These are phyloP conservation scores for Etia nguti DNA, from an alignment of 2,113 vertebrate genomes.

Conservation along the genomic window DNA sequence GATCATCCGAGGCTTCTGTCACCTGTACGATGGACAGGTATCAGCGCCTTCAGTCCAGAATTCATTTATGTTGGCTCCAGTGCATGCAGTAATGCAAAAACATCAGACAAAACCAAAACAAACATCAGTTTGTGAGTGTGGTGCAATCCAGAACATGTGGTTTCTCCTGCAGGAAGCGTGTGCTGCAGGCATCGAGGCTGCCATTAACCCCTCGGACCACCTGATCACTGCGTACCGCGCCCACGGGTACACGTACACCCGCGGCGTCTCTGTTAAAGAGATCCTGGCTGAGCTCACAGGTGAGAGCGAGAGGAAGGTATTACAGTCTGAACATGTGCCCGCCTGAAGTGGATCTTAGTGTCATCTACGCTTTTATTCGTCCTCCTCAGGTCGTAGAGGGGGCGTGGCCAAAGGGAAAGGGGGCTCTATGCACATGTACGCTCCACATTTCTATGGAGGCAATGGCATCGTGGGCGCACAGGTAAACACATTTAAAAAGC, in stretches of 20 bases:
- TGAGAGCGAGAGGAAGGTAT: conserved; percentile 27
- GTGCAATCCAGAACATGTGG: neutral
- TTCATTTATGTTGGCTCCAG: too few species aligned
- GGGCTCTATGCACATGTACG: conserved; percentile 97
- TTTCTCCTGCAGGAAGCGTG: conserved; percentile 84
- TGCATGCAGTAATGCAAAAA: rapidly evolving
- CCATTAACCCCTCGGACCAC: conserved; percentile 85
- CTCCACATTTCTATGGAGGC: conserved; percentile 91
- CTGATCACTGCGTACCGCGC: conserved; percentile 91
- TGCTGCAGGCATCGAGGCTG: conserved; percentile 85
- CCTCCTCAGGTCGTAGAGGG: conserved; percentile 81
- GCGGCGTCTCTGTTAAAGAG: conserved; percentile 80
- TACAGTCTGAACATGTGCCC: rapidly evolving
- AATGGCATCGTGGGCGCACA: conserved; percentile 96
- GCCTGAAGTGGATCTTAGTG: rapidly evolving
- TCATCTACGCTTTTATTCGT: rapidly evolving
- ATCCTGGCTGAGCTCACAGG: conserved; percentile 91
- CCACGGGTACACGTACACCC: conserved; percentile 86
- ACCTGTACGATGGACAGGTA: conserved; percentile 94
- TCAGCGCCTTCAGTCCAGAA: rapidly evolving
- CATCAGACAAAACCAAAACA: neutral
- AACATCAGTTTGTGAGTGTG: rapidly evolving
- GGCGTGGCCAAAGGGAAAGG: conserved; percentile 94
- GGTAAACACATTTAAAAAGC: conserved; percentile 59
- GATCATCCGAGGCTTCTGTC: conserved; percentile 94